Evolutionary conservation across 2,113 vertebrate species (phyloP).

Genomic region (Solea solea): DNA sequence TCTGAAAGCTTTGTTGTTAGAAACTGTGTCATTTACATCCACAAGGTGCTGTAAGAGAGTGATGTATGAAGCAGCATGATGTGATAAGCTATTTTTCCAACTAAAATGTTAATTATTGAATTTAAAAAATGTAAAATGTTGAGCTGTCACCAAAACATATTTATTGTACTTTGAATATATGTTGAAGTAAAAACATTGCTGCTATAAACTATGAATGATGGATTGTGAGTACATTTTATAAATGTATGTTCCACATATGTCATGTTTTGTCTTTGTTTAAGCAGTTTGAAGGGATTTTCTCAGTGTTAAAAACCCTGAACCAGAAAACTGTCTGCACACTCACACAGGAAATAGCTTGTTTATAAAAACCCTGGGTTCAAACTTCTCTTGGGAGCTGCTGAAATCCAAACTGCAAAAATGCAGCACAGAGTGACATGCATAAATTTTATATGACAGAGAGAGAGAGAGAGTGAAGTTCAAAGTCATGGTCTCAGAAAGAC

Average conservation of each 20-base stretch:
- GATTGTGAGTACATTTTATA: constrained; percentile 37
- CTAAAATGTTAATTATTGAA: constrained; percentile 27
- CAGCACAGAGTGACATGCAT: not conserved
- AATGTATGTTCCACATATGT: not conserved
- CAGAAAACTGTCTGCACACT: constrained; percentile 21
- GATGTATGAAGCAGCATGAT: constrained; percentile 21
- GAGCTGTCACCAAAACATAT: constrained; percentile 43
- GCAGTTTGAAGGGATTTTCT: not conserved
- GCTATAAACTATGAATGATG: constrained; percentile 36
- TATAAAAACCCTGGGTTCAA: constrained; percentile 19
- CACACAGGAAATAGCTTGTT: constrained; percentile 36
- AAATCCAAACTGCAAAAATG: not conserved
- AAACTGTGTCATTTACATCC: constrained; percentile 26
- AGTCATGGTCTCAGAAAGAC: not conserved
- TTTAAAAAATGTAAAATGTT: constrained; percentile 7
- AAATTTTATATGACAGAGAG: not conserved
- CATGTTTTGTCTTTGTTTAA: constrained; percentile 4
- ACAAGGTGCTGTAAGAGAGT: constrained; percentile 20
- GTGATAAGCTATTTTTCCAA: constrained; percentile 27
- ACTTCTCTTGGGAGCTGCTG: constrained; percentile 16
- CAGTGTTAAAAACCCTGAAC: not conserved
- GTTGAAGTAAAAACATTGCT: constrained; percentile 21
- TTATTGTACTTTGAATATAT: constrained; percentile 55
- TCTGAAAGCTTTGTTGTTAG: constrained; percentile 34
- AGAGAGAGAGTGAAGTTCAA: not conserved